Evolutionary conservation across 2,888 invertebrate genomes (phyloP).

Genomic region (Podabrus alpinus): DNA sequence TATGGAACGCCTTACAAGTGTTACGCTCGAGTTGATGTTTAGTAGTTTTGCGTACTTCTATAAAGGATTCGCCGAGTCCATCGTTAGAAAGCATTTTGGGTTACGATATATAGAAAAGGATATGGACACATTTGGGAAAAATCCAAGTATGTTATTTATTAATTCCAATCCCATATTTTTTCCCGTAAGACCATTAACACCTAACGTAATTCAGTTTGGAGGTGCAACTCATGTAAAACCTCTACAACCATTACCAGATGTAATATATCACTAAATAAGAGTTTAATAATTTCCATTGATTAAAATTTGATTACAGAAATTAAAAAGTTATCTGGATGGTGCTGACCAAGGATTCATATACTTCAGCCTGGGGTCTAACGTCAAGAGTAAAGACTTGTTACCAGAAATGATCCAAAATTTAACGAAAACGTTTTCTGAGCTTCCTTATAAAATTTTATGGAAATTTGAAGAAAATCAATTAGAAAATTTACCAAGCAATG

Average conservation of each 20-base stretch:
- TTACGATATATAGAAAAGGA: not conserved
- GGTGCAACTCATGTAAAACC: not conserved
- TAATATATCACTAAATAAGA: not conserved
- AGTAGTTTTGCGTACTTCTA: not conserved
- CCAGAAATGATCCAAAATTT: constrained; percentile 43
- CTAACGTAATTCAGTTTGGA: not conserved
- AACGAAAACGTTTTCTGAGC: constrained; percentile 46
- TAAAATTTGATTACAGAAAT: not conserved
- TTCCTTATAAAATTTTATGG: constrained; percentile 56
- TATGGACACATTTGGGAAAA: not conserved
- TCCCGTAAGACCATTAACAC: not conserved
- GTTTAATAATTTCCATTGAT: not conserved
- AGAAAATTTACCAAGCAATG: constrained; percentile 48
- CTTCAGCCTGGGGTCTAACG: constrained; percentile 8
- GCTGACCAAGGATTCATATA: constrained; percentile 34
- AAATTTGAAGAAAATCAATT: constrained; percentile 51
- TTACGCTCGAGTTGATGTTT: not conserved
- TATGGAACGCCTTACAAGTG: constrained; percentile 36
- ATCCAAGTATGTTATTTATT: not conserved
- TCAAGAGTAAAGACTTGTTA: constrained; percentile 18
- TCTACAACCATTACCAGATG: not conserved
- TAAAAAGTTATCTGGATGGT: not conserved
- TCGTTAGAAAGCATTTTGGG: not conserved
- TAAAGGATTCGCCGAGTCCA: not conserved
- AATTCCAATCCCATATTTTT: not conserved